Evolutionary conservation across 2,113 vertebrate genomes (phyloP).

Genomic region (Rhizomys pruinosus): DNA sequence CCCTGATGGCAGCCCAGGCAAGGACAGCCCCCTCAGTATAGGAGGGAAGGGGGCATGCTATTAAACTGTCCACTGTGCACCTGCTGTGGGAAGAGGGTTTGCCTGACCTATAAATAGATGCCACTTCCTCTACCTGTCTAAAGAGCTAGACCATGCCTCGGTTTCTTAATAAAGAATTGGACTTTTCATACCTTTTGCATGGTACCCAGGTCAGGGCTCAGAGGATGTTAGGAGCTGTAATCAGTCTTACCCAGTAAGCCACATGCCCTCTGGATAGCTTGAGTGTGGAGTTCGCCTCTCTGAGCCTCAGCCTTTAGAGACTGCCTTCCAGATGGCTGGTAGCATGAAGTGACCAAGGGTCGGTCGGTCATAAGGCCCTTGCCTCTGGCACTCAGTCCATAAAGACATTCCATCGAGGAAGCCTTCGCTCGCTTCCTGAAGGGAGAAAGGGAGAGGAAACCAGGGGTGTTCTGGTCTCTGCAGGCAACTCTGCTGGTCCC

Average conservation of each 20-base stretch:
- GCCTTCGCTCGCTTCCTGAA: background rate
- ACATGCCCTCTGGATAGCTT: background rate
- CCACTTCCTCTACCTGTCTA: slow-evolving; percentile 60
- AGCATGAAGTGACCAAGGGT: background rate
- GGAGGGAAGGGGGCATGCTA: background rate
- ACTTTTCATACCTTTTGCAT: background rate
- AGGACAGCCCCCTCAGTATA: background rate
- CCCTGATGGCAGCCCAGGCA: background rate
- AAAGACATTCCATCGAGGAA: fast-evolving
- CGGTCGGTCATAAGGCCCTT: fast-evolving
- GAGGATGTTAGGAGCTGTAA: background rate
- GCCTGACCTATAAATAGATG: slow-evolving; percentile 48
- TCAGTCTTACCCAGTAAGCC: too few species aligned
- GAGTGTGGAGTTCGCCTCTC: background rate
- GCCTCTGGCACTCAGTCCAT: fast-evolving
- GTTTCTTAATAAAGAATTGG: slow-evolving; percentile 13
- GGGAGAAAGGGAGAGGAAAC: background rate
- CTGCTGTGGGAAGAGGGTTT: background rate
- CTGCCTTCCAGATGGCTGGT: background rate
- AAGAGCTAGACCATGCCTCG: slow-evolving; percentile 18
- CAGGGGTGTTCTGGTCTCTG: fast-evolving
- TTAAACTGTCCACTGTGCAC: background rate
- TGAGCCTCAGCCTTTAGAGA: background rate
- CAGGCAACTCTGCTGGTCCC: background rate
- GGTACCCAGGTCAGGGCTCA: background rate